Evolutionary conservation across 1,140 invertebrate species (phyloP), one percentile per base, ranked within the genome.

Genomic region (Octopus bimaculoides): DNA sequence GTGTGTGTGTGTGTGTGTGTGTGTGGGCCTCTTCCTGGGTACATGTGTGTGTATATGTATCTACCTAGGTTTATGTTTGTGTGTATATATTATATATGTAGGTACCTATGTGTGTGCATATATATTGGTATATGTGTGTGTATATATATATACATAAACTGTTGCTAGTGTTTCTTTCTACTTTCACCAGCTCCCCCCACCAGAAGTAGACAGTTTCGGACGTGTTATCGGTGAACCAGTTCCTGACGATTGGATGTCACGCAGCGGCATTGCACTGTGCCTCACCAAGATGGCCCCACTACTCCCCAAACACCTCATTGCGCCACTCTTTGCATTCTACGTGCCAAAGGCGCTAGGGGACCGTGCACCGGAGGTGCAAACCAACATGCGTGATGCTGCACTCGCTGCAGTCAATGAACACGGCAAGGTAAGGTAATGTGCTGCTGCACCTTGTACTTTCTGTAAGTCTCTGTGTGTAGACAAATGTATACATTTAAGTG

Each of bases 321-420:
- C 93, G 10, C 89, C 90, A 73, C 91, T 96, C 8, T 93, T 97
- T 79, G 83, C 85, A n/a, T 93, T 93, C 91, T 96, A 97, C 89
- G 96, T 99, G 10, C 93, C 94, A 1, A 93, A 93, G 75, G 96
- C 95, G 3, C 92, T 99, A 5, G 94, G 94, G 5, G 98, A 99
- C 91, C 92, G 96, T 52, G 84, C 94, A 88, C 92, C 93, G 82
- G 91, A 92, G 20, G 98, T 99, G 5, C 92, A 96, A 41, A 93
- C 93, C 52, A 93, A 96, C 88, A 99, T 99, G 97, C 91, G 98
- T 75, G 94, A 94, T 81, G 96, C 97, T 54, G 97, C 97, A n/a
- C 92, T 98, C 80, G 94, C 94, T 77, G 93, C 96, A 77, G 95
- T 99, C 3, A 95, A 98, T 89, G 91, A 94, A 75, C 96, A 99